Conservation (phyloP, 2,888 invertebrate species). For the Nymphalis c-album region DNA sequence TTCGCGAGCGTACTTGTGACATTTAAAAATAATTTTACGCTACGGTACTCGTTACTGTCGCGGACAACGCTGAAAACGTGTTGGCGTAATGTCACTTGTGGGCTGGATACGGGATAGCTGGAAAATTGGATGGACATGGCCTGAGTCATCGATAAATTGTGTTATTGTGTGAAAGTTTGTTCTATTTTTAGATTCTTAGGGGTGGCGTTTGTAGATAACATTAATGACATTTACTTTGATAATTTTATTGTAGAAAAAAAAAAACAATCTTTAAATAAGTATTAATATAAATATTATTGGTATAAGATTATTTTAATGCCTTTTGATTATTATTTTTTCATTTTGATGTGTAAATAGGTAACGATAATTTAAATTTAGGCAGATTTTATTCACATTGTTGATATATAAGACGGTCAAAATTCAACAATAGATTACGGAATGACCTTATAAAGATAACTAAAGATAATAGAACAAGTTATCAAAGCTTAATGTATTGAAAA, state of each 20-base stretch:
- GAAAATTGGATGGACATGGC: constrained; percentile 36
- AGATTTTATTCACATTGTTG: background rate
- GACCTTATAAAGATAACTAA: constrained; percentile 4
- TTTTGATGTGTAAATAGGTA: too few species aligned
- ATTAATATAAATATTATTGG: too few species aligned
- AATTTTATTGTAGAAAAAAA: too few species aligned
- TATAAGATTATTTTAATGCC: too few species aligned
- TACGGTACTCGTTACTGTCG: constrained; percentile 49
- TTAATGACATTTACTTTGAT: background rate
- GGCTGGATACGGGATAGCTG: constrained; percentile 31
- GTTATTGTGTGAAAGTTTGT: background rate
- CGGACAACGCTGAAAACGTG: constrained; percentile 37
- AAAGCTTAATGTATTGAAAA: background rate
- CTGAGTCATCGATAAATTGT: constrained; percentile 17
- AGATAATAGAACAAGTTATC: background rate
- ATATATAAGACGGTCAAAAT: background rate
- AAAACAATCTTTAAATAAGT: too few species aligned
- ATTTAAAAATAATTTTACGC: constrained; percentile 57
- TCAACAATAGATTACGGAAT: background rate
- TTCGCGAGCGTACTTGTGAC: constrained; percentile 47
- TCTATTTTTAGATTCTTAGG: background rate
- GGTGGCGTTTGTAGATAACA: background rate
- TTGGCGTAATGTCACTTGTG: constrained; percentile 36
- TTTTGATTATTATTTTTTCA: too few species aligned
- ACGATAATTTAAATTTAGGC: too few species aligned